Conservation (phyloP, 2,888 invertebrate genomes). For the Hydroisotoma schaefferi region DNA sequence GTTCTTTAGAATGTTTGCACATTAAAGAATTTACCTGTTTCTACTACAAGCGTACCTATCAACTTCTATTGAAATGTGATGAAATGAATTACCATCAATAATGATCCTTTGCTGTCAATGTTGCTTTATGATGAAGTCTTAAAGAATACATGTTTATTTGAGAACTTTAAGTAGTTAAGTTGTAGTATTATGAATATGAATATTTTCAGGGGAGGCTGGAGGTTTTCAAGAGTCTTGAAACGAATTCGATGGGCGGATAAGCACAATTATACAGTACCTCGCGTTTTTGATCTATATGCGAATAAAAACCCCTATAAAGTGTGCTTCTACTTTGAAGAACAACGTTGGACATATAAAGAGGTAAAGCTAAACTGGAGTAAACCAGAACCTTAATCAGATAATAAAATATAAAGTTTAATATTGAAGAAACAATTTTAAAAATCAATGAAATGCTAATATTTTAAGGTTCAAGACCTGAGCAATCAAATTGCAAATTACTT, state of each 20-base stretch:
- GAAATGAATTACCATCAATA: too few species aligned
- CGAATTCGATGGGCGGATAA: constrained; percentile 61
- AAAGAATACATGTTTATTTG: too few species aligned
- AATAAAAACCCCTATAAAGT: constrained; percentile 75
- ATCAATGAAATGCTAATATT: constrained; percentile 30
- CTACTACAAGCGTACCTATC: too few species aligned
- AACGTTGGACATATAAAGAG: constrained; percentile 79
- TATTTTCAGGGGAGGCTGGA: constrained; percentile 28
- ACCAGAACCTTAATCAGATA: neutral
- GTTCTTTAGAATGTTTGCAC: too few species aligned
- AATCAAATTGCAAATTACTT: constrained; percentile 77
- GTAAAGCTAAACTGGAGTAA: constrained; percentile 53
- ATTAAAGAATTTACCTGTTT: too few species aligned
- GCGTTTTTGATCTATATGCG: constrained; percentile 72
- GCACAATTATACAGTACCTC: constrained; percentile 70
- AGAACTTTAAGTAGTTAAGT: too few species aligned
- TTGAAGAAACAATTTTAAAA: neutral
- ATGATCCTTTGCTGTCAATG: too few species aligned
- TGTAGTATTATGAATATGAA: too few species aligned
- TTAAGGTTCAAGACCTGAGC: constrained; percentile 77
- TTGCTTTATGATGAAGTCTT: too few species aligned
- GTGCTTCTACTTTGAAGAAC: constrained; percentile 75
- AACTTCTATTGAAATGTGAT: too few species aligned
- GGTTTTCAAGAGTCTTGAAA: constrained; percentile 33
- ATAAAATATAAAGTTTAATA: neutral